Conservation (phyloP, 2,113 vertebrate genomes). For the Colistium nudipinnis region DNA sequence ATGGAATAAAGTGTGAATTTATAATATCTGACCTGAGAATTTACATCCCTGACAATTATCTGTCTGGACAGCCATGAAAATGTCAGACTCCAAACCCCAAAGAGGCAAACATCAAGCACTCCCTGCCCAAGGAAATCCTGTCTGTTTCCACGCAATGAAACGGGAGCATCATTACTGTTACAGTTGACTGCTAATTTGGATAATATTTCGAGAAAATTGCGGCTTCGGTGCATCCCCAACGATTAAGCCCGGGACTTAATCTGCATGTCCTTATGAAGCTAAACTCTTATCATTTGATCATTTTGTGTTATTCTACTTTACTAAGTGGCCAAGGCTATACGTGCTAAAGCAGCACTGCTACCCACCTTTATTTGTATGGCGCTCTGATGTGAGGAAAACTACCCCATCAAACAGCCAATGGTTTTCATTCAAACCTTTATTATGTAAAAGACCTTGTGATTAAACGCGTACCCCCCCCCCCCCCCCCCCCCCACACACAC, state of each 20-base stretch:
- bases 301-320: neutral
- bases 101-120: constrained; percentile 29
- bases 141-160: neutral
- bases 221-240: constrained; percentile 1
- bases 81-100: constrained; percentile 22
- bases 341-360: constrained; percentile 1
- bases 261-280: constrained; percentile 10
- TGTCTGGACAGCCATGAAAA: constrained; percentile 25
- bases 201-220: constrained; percentile 21
- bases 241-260: neutral
- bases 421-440: constrained; percentile 1
- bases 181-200: constrained; percentile 26
- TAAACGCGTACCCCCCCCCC: neutral
- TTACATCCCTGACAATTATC: neutral
- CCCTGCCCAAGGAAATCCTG: neutral
- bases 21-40: no score
- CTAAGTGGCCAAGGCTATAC: neutral
- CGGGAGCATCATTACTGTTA: constrained; percentile 13
- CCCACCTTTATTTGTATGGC: neutral
- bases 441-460: constrained; percentile 10
- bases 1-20: neutral
- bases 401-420: constrained; percentile 1
- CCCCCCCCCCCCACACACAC: neutral
- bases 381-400: constrained; percentile 17
- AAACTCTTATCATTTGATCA: constrained; percentile 12